Evolutionary conservation across 2,888 invertebrate species (phyloP).

Genomic region (Drosophila ochracea): DNA sequence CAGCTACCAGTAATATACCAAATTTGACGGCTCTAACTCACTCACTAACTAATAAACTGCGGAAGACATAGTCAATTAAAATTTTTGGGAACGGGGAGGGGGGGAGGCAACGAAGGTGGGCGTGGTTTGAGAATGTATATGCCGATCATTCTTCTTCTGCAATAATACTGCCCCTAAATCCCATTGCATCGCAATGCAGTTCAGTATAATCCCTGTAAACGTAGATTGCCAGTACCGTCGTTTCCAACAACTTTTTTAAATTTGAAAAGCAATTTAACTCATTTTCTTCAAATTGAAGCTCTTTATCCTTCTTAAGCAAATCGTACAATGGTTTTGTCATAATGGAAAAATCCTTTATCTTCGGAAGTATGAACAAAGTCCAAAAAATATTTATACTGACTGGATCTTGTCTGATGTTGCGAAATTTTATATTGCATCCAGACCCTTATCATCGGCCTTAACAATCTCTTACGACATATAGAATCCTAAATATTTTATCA

Average conservation of each 20-base stretch:
- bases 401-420: no score
- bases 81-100: no score
- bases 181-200: slow-evolving; percentile 54
- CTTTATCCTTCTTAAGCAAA: slow-evolving; percentile 24
- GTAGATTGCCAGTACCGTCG: slow-evolving; percentile 8
- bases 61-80: no score
- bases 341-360: slow-evolving; percentile 61
- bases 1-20: no score
- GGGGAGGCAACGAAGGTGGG: background rate
- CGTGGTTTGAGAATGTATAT: background rate
- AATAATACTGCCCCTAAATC: slow-evolving; percentile 67
- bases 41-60: no score
- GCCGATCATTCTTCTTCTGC: slow-evolving; percentile 25
- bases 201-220: slow-evolving; percentile 47
- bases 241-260: slow-evolving; percentile 24
- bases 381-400: background rate
- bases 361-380: slow-evolving; percentile 21
- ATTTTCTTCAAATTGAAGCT: slow-evolving; percentile 16
- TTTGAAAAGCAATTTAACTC: slow-evolving; percentile 10
- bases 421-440: no score
- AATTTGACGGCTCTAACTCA: no score
- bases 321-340: slow-evolving; percentile 65
- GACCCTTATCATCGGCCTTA: no score
- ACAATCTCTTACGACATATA: no score
- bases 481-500: no score